Conservation (phyloP, 30 jellyfish, hydroid and myxozoan genomes). For the Cassiopea andromeda region DNA sequence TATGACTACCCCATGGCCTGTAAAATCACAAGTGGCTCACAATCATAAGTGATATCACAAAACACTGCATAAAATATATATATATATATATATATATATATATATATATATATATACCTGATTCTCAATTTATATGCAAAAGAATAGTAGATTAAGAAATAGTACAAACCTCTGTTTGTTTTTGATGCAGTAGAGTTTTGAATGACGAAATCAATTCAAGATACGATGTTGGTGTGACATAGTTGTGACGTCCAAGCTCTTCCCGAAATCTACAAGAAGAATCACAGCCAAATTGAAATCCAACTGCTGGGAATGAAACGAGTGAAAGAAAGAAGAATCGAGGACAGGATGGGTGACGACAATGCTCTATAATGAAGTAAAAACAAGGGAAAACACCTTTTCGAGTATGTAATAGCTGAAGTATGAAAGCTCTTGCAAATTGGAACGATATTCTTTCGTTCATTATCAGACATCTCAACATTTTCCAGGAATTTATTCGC, state of each 20-base stretch:
- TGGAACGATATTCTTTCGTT: conserved; percentile 86
- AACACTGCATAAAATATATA: too few relatives aligned
- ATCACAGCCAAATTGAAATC: not conserved
- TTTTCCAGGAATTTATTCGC: conserved; percentile 93
- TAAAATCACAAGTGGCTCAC: too few relatives aligned
- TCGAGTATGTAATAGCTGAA: conserved; percentile 81
- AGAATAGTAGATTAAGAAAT: not conserved
- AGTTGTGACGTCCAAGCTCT: conserved; percentile 96
- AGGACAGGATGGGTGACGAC: not conserved
- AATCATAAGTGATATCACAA: too few relatives aligned
- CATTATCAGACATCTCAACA: conserved; percentile 83
- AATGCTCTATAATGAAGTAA: not conserved
- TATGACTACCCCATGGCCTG: too few relatives aligned
- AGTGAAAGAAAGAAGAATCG: not conserved
- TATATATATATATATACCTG: not conserved
- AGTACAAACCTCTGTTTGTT: conserved; percentile 87
- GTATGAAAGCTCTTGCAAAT: conserved; percentile 89
- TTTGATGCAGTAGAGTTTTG: conserved; percentile 83
- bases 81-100: too few relatives aligned
- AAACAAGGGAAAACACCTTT: conserved; percentile 33
- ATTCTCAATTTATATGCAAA: not conserved
- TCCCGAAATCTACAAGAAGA: conserved; percentile 67
- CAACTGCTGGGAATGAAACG: not conserved
- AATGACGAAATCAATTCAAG: conserved; percentile 90
- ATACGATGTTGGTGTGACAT: conserved; percentile 98